These are phyloP conservation scores for Rhombomys opimus DNA, from an alignment of 2,113 vertebrate species.

Conservation along the genomic window DNA sequence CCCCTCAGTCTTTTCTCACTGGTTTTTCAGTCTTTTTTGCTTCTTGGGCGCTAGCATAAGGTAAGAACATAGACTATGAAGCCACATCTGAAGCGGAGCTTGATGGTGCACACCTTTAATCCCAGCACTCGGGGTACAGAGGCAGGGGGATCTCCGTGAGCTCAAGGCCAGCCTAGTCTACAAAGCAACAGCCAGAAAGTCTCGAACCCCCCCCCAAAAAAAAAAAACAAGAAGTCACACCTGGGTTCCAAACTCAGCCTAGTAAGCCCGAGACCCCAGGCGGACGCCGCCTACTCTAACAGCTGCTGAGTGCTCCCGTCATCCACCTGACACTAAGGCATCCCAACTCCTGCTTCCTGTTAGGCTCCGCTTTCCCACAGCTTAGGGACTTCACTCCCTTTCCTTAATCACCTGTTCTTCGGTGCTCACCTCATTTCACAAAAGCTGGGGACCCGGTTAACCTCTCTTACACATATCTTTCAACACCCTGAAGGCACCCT, in stretches of 20 bases:
- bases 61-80: neutral
- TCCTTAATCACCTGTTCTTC: conserved; percentile 18
- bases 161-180: too few relatives aligned
- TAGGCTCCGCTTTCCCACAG: neutral
- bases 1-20: neutral
- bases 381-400: neutral
- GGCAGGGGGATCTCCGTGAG: too few relatives aligned
- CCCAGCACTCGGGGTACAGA: too few relatives aligned
- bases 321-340: neutral
- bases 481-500: neutral
- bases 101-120: too few relatives aligned
- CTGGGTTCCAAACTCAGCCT: conserved; percentile 2
- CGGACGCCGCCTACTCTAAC: neutral
- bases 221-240: neutral
- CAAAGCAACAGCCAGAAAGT: too few relatives aligned
- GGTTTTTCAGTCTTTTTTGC: neutral
- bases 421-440: neutral
- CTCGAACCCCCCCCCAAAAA: too few relatives aligned
- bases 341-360: neutral
- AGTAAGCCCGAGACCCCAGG: conserved; percentile 1
- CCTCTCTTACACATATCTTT: neutral
- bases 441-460: neutral
- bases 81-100: neutral
- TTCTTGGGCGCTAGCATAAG: neutral
- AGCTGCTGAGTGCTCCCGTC: neutral